phyloP scores from a whole-genome alignment of 2,797 vertebrate species.

The Macrochelys suwanniensis region DNA sequence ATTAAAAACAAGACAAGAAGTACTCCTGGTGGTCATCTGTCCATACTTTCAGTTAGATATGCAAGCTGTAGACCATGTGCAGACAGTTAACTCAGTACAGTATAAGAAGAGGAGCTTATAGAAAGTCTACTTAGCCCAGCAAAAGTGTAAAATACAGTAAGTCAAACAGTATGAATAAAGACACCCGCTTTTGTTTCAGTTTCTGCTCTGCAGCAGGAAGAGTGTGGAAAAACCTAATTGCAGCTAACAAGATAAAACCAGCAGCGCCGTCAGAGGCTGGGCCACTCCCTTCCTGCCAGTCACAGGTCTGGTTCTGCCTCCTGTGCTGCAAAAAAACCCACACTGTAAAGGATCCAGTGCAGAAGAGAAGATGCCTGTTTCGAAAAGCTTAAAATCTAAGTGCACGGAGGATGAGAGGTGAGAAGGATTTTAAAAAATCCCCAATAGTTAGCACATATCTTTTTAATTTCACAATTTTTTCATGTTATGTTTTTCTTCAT shows the following conservation, averaged over 20 bases:
- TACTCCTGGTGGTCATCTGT: not conserved
- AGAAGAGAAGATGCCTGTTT: not conserved
- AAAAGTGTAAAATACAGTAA: constrained; percentile 30
- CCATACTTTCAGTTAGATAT: not conserved
- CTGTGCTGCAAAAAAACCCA: accelerated
- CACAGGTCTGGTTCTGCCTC: not conserved
- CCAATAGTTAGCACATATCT: not conserved
- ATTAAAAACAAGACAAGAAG: not conserved
- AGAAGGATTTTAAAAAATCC: not conserved
- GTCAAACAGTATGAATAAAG: constrained; percentile 26
- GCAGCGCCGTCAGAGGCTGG: not conserved
- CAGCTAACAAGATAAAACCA: not conserved
- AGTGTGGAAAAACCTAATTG: not conserved
- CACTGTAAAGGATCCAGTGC: not conserved
- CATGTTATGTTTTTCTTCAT: not conserved
- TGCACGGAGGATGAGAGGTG: not conserved
- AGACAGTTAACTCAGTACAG: not conserved
- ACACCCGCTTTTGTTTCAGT: not conserved
- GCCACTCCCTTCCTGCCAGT: not conserved
- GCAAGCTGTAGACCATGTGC: not conserved
- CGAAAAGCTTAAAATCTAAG: not conserved
- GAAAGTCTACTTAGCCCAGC: not conserved
- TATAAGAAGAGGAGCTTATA: not conserved
- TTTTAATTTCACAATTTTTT: not conserved
- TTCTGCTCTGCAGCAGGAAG: not conserved